A percentile compares a stretch with the other conserved stretches of the same genome.
phyloP scores from a whole-genome alignment of 2,797 vertebrate genomes.

The Labeo calbasu region DNA sequence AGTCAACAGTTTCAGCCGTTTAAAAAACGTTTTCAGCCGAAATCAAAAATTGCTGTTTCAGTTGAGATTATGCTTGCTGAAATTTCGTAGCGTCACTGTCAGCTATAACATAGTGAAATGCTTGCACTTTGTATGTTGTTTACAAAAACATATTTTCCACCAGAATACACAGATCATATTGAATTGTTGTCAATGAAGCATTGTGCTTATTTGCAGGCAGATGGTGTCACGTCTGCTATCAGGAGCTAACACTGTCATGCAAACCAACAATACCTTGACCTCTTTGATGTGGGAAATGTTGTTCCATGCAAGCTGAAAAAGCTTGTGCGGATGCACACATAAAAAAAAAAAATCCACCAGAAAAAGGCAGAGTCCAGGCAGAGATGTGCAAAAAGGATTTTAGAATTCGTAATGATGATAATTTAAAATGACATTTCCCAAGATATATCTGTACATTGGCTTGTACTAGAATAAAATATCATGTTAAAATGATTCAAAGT shows the following conservation, averaged over 20 bases:
- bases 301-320: not conserved
- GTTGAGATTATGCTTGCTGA: not conserved
- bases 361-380: not conserved
- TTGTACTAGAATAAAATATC: not conserved
- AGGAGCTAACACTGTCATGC: not conserved
- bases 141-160: not conserved
- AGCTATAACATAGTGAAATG: too few relatives aligned
- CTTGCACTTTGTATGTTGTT: not conserved
- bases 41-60: not conserved
- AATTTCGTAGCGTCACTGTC: not conserved
- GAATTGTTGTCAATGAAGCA: not conserved
- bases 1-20: not conserved
- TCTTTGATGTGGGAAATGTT: not conserved
- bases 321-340: not conserved
- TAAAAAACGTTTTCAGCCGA: not conserved
- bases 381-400: not conserved
- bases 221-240: not conserved
- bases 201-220: conserved; percentile 6
- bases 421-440: not conserved
- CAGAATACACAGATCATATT: not conserved
- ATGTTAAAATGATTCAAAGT: conserved; percentile 3
- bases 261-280: not conserved
- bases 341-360: not conserved
- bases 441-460: conserved; percentile 4
- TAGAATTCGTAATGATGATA: not conserved